Evolutionary conservation across 2,888 invertebrate species (phyloP).

Genomic region (Ellobium chinense): DNA sequence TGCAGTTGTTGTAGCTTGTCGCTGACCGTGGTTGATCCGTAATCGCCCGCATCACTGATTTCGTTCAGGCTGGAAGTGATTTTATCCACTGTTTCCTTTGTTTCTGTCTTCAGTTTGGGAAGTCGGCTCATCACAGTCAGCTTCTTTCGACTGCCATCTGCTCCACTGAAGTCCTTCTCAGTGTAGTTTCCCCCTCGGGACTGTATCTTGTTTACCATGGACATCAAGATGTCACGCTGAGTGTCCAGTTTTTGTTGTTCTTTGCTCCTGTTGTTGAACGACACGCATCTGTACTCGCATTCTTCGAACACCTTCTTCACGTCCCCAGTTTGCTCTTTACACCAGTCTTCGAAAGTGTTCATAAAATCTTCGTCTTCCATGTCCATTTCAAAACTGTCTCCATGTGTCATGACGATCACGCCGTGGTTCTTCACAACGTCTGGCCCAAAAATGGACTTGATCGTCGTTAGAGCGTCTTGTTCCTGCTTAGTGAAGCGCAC

Average conservation of each 20-base stretch:
- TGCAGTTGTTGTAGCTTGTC: neutral
- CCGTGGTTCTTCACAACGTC: constrained; percentile 3
- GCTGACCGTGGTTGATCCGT: no score
- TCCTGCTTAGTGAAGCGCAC: constrained; percentile 22
- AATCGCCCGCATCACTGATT: no score
- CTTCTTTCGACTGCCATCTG: neutral
- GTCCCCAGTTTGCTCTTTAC: constrained; percentile 7
- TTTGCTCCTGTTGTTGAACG: neutral
- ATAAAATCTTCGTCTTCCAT: neutral
- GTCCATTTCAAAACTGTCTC: constrained; percentile 10
- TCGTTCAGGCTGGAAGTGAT: no score
- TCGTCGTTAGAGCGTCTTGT: neutral
- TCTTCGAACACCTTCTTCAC: neutral
- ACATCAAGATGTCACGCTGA: neutral
- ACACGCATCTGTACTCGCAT: neutral
- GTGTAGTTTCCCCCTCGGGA: neutral
- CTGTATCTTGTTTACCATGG: neutral
- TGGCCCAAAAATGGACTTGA: constrained; percentile 13
- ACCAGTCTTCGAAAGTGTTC: neutral
- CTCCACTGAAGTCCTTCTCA: neutral
- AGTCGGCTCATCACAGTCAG: neutral
- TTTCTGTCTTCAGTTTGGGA: neutral
- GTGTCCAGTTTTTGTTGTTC: no score
- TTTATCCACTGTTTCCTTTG: neutral
- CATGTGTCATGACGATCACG: constrained; percentile 20